Conservation (phyloP, 2,797 vertebrate genomes). For the Odontamblyopus rebecca region DNA sequence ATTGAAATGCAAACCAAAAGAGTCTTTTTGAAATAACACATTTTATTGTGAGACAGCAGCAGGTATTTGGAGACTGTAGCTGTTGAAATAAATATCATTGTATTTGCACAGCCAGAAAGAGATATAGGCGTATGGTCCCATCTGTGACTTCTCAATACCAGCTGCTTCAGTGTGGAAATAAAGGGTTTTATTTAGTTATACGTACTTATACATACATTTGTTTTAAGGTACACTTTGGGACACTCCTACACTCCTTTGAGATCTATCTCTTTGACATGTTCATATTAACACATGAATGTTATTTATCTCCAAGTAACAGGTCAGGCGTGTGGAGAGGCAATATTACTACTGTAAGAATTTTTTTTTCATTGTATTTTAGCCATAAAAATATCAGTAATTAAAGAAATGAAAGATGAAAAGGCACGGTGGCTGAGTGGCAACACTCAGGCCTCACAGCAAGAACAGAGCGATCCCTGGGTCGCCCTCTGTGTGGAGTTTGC, state of each 20-base stretch:
- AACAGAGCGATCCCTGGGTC: too few relatives aligned
- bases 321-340: too few relatives aligned
- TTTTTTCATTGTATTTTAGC: too few relatives aligned
- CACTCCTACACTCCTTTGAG: neutral
- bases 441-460: too few relatives aligned
- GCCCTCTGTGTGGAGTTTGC: too few relatives aligned
- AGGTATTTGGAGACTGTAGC: conserved; percentile 2
- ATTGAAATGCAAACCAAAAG: neutral
- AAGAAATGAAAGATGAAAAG: too few relatives aligned
- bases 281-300: too few relatives aligned
- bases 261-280: neutral
- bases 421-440: too few relatives aligned
- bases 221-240: neutral
- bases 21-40: neutral
- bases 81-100: conserved; percentile 4
- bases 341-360: too few relatives aligned
- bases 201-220: neutral
- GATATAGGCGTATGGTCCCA: neutral
- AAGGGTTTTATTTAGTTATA: neutral
- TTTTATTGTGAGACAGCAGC: conserved; percentile 7
- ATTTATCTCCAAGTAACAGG: too few relatives aligned
- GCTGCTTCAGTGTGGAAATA: conserved; percentile 1
- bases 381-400: too few relatives aligned
- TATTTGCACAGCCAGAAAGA: conserved; percentile 1
- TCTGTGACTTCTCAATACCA: conserved; percentile 7